Evolutionary conservation across 2,113 vertebrate genomes (phyloP).

Genomic region (Amblyornis subalaris): DNA sequence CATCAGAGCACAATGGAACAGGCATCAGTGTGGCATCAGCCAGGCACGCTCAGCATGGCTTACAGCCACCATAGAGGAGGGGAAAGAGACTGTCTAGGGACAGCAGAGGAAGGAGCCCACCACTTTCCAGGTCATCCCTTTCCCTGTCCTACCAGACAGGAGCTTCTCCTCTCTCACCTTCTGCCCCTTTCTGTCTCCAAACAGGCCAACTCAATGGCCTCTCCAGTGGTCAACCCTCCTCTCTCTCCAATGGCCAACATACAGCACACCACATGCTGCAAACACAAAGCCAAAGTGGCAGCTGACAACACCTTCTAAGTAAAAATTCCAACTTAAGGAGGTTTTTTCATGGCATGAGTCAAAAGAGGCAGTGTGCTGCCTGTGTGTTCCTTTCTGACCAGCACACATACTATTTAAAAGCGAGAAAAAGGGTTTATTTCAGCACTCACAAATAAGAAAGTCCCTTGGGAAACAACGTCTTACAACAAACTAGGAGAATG

Average conservation of each 20-base stretch:
- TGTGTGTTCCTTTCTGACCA: not conserved
- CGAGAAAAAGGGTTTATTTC: not conserved
- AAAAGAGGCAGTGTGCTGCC: not conserved
- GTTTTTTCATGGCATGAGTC: not conserved
- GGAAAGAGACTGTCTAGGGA: not conserved
- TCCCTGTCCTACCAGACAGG: fast-evolving
- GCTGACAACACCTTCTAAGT: not conserved
- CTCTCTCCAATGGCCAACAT: not conserved
- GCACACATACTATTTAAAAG: not conserved
- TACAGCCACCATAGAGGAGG: fast-evolving
- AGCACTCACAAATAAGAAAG: not conserved
- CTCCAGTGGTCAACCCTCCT: not conserved
- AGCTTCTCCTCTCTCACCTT: not conserved
- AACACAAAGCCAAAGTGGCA: not conserved
- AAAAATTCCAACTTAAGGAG: not conserved
- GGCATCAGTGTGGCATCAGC: not conserved
- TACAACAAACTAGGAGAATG: fast-evolving
- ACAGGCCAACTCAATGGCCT: not conserved
- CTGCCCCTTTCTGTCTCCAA: not conserved
- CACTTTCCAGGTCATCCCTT: not conserved
- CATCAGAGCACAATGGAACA: not conserved
- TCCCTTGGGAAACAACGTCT: not conserved
- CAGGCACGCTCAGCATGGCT: not conserved
- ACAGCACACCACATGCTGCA: not conserved
- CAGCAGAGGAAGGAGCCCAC: fast-evolving